Evolutionary conservation across 2,113 vertebrate genomes (phyloP).

Genomic region (Ceyx cyanopectus): DNA sequence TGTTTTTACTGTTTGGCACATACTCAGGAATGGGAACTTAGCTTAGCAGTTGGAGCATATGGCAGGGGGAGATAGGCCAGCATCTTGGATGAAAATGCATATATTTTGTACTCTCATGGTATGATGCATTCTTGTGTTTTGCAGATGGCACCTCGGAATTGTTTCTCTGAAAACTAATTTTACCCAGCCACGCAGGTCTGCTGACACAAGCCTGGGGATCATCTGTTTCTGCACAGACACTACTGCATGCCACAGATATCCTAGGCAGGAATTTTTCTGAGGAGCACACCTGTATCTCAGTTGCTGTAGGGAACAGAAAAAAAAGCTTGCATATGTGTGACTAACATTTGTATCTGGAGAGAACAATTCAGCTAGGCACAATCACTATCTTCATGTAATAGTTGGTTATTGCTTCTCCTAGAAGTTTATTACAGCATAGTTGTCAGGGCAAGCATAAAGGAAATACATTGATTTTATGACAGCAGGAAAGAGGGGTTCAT

Average conservation of each 20-base stretch:
- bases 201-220: conserved; percentile 43
- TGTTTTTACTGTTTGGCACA: conserved; percentile 54
- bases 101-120: conserved; percentile 68
- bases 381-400: not conserved
- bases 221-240: conserved; percentile 30
- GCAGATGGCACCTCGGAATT: conserved; percentile 54
- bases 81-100: conserved; percentile 61
- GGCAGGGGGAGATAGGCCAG: conserved; percentile 64
- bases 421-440: not conserved
- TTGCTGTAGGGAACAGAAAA: not conserved
- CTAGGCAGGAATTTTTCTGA: conserved; percentile 35
- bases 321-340: not conserved
- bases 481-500: not conserved
- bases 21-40: conserved; percentile 61
- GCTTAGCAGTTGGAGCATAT: conserved; percentile 59
- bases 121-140: conserved; percentile 68
- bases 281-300: conserved; percentile 22
- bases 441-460: not conserved
- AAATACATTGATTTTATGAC: not conserved
- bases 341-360: not conserved
- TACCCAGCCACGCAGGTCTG: conserved; percentile 49
- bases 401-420: not conserved
- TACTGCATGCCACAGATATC: conserved; percentile 50
- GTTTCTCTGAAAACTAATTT: conserved; percentile 57
- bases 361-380: not conserved